Percentiles rank a stretch among this genome's conserved stretches.
Evolutionary conservation across 2,113 vertebrate genomes (phyloP).

Genomic region (rabbit (Oryctolagus cuniculus)): mOryCun1.1 NC_091440.1:22665001-22665500

Average conservation of each 20-base stretch:
- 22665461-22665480: not conserved
- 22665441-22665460: not conserved
- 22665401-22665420: not conserved
- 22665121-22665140: not conserved
- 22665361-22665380: not conserved
- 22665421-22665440: constrained; percentile 24
- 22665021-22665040: too few relatives aligned
- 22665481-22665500: constrained; percentile 26
- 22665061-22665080: too few relatives aligned
- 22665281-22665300: not conserved
- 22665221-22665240: not conserved
- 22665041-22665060: too few relatives aligned
- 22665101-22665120: too few relatives aligned
- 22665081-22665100: too few relatives aligned
- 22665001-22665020: too few relatives aligned
- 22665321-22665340: not conserved
- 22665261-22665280: not conserved
- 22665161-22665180: not conserved
- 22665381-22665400: not conserved
- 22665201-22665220: not conserved
- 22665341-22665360: not conserved
- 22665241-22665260: not conserved
- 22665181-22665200: not conserved
- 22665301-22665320: not conserved
- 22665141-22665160: not conserved